Percentiles rank a stretch among this genome's conserved stretches.
phyloP scores from a whole-genome alignment of 2,888 invertebrate genomes.

The Drosophila prostipennis region DNA sequence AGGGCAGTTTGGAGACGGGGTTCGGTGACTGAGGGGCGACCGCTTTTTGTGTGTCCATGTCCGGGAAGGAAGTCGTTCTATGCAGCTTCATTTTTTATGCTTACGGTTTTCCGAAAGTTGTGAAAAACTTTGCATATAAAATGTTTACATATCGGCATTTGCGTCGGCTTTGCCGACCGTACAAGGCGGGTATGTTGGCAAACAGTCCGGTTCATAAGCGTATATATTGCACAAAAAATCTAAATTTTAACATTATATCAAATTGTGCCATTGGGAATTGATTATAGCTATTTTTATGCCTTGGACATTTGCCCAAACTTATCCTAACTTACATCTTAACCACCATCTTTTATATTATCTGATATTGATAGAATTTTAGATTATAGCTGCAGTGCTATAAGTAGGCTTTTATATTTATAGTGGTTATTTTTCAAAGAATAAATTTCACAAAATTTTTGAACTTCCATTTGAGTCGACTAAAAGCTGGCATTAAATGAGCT shows the following conservation, averaged over 20 bases:
- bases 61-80: conserved; percentile 28
- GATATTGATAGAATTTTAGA: not conserved
- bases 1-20: not conserved
- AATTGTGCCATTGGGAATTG: not conserved
- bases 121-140: conserved; percentile 18
- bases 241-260: not conserved
- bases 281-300: not conserved
- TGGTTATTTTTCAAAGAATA: no score
- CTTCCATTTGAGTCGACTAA: not conserved
- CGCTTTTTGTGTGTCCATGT: conserved; percentile 23
- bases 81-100: conserved; percentile 36
- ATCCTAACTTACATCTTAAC: not conserved
- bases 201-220: conserved; percentile 1
- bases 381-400: no score
- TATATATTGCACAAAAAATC: not conserved
- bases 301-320: not conserved
- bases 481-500: not conserved
- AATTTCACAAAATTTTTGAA: not conserved
- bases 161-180: not conserved
- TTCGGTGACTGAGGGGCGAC: conserved; percentile 21
- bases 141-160: conserved; percentile 33
- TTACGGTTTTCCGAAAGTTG: conserved; percentile 16
- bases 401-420: no score
- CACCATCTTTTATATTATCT: not conserved
- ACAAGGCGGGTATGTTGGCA: not conserved